Evolutionary conservation across 2,113 vertebrate species (phyloP), one percentile per base, ranked within the genome.

Genomic region (Neoarius graeffei): DNA sequence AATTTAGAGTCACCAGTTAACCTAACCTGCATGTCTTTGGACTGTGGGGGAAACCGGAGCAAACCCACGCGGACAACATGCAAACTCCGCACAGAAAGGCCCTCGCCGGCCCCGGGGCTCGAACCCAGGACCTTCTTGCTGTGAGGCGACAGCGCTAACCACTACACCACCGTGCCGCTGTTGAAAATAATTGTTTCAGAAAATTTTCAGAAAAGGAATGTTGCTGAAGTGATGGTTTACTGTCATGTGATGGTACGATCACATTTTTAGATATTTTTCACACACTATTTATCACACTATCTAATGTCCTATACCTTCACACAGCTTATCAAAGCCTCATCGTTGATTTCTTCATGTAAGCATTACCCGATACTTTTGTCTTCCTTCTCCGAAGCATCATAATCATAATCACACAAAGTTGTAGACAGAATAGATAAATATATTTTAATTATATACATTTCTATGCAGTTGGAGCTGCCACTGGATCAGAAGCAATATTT

Each of bases 401-500:
- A 4, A 59, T 59, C 35, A 35, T 60, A 57, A 80, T 27, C 17
- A 74, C 50, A 50, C 7, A 5, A 74, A 42, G 2, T 11, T 11
- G 35, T 23, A 76, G 20, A 20, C 19, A 50, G 17, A 48, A 48
- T 74, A 74, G 35, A 74, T 74, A 3, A 23, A 71, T 71, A 42
- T 42, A 50, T 74, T 74, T 88, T 69, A 90, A 35, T 66, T 57
- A 54, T 69, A 19, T 83, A 27, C 15, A 3, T 67, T 85, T 52
- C 23, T n/a, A 54, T 35, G 76, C 25, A 27, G 42, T 85, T 85
- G n/a, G 7, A 90, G 86, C 92, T 93, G 93, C 90, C 92, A 88
- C 88, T 89, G 89, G 80, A 89, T 91, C 89, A 89, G 91, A 90
- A 91, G 88, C 89, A 86, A 87, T 86, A 86, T 92, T 91, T 69